These are phyloP conservation scores for Discoglossus pictus DNA, from an alignment of 2,797 vertebrate species.

Conservation along the genomic window DNA sequence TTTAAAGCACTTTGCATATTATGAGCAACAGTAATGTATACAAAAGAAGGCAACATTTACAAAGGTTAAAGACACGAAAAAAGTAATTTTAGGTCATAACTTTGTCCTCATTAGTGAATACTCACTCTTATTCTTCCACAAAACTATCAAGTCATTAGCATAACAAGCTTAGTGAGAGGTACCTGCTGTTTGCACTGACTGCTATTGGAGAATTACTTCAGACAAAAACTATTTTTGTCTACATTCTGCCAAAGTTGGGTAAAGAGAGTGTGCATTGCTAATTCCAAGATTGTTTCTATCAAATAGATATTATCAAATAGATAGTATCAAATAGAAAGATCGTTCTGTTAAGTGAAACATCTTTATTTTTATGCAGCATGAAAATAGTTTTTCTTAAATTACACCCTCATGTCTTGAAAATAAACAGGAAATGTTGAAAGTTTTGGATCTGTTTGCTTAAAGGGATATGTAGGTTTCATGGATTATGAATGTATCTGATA, in stretches of 20 bases:
- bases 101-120: constrained; percentile 30
- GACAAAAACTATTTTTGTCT: no score
- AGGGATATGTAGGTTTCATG: no score
- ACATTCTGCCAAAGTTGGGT: not conserved
- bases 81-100: constrained; percentile 38
- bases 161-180: constrained; percentile 36
- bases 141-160: constrained; percentile 42
- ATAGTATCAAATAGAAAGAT: no score
- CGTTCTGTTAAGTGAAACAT: no score
- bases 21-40: constrained; percentile 33
- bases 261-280: not conserved
- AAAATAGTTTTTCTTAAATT: no score
- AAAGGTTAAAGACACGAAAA: constrained; percentile 35
- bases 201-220: not conserved
- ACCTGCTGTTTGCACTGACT: constrained; percentile 9
- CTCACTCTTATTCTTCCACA: constrained; percentile 33
- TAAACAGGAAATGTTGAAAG: no score
- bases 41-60: constrained; percentile 37
- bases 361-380: no score
- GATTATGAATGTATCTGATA: no score
- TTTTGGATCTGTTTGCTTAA: no score
- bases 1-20: constrained; percentile 32
- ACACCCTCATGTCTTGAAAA: no score
- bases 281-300: no score
- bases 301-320: no score